These are phyloP conservation scores for Ceratosolen fusciceps DNA, from an alignment of 1,140 invertebrate species.

Conservation along the genomic window DNA sequence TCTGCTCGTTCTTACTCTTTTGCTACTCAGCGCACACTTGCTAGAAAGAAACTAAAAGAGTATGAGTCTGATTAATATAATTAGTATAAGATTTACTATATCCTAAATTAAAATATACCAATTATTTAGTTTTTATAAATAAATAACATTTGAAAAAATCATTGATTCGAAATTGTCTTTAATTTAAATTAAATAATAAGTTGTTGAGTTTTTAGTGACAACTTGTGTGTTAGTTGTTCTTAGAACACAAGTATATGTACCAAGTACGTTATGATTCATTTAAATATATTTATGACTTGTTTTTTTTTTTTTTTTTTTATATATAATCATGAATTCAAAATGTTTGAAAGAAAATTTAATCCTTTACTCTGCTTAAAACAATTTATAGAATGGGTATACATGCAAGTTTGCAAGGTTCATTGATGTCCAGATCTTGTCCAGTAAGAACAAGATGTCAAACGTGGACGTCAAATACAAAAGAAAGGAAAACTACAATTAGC, in stretches of 20 bases:
- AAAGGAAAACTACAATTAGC: slow-evolving; percentile 61
- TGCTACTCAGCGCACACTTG: slow-evolving; percentile 68
- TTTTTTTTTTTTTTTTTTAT: no score
- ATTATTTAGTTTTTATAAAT: slow-evolving; percentile 44
- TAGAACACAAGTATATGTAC: background rate
- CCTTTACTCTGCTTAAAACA: background rate
- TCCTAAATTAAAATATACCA: slow-evolving; percentile 19
- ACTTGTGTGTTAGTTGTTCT: background rate
- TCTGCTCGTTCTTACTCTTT: slow-evolving; percentile 70
- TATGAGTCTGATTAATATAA: slow-evolving; percentile 59
- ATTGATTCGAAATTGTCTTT: slow-evolving; percentile 12
- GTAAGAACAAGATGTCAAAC: slow-evolving; percentile 67
- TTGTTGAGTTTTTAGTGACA: no score
- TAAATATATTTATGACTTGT: background rate
- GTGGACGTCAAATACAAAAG: slow-evolving; percentile 65
- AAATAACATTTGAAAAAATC: slow-evolving; percentile 7
- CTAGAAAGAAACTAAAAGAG: slow-evolving; percentile 69
- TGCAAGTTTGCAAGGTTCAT: slow-evolving; percentile 46
- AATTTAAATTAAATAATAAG: background rate
- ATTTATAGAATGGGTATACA: slow-evolving; percentile 58
- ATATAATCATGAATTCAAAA: background rate
- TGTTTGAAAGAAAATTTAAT: slow-evolving; percentile 5
- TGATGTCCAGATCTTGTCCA: slow-evolving; percentile 52
- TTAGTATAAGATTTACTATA: slow-evolving; percentile 44
- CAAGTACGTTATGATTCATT: slow-evolving; percentile 46